Evolutionary conservation across 1,140 invertebrate genomes (phyloP), one percentile per base, ranked within the genome.

Genomic region (Eriocheir sinensis): DNA sequence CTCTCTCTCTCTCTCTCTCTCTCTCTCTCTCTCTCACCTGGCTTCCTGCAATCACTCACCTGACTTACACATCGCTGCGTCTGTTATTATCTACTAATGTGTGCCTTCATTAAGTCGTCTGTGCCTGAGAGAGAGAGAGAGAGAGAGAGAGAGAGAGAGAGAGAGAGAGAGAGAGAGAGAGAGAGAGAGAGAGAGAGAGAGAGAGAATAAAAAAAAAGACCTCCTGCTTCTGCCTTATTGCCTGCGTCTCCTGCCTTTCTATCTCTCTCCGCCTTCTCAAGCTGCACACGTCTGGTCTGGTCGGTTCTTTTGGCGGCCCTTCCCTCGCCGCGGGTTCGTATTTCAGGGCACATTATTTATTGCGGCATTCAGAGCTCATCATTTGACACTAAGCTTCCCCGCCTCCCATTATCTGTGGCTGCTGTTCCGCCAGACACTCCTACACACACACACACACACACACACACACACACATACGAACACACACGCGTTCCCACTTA

Each of bases 141-240:
- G 60, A 72, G 60, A 72, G 60, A 72, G 60, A 72, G 60, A 72
- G 60, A 72, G n/a, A n/a, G n/a, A n/a, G n/a, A n/a, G n/a, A n/a
- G n/a, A n/a, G n/a, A n/a, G n/a, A n/a, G n/a, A 72, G 60, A 72
- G 60, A 72, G 44, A 48, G 44, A 48, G 44, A 48, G 15, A 15
- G 15, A 15, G 44, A 48, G 44, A 48, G 44, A 48, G 60, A 72
- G 60, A 72, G 60, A 72, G 60, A 72, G 60, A 72, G 27, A 72
- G 60, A 72, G 6, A 21, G 53, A 21, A 72, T 9, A 12, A 15
- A 48, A 15, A 15, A 48, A 15, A 15, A 48, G 44, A 48, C 53
- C 27, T 27, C 27, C 53, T 72, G 12, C 27, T 27, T 72, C 53
- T 72, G 12, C 27, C 53, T 72, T 27, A 12, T 27, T 72, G 12